phyloP scores from a whole-genome alignment of 2,888 invertebrate species.

The Heliconius cydno region DNA sequence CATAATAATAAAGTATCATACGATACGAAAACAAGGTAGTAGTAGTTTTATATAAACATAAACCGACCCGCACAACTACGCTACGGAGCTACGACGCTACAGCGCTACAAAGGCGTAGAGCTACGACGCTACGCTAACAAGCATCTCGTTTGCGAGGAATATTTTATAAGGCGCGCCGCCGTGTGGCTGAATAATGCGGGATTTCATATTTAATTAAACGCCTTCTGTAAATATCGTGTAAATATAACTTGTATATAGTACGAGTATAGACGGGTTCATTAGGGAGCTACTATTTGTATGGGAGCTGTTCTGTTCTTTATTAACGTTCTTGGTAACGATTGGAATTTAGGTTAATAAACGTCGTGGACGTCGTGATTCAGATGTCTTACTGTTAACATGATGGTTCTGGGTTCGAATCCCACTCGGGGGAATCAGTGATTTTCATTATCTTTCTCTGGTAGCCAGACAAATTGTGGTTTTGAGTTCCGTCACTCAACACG shows the following conservation, averaged over 20 bases:
- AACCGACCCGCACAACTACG: background rate
- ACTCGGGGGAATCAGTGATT: background rate
- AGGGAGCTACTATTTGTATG: background rate
- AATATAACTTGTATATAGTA: slow-evolving; percentile 8
- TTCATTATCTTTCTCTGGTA: background rate
- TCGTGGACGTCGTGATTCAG: no score
- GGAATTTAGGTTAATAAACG: background rate
- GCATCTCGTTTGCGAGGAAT: slow-evolving; percentile 26
- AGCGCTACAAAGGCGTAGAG: slow-evolving; percentile 26
- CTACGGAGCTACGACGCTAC: slow-evolving; percentile 16
- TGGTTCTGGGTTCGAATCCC: background rate
- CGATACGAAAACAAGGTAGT: background rate
- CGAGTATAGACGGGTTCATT: slow-evolving; percentile 6
- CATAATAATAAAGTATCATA: background rate
- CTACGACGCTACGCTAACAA: slow-evolving; percentile 26
- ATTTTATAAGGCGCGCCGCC: slow-evolving; percentile 20
- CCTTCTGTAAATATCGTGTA: slow-evolving; percentile 18
- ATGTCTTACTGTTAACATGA: background rate
- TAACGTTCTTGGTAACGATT: background rate
- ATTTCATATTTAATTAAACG: slow-evolving; percentile 33
- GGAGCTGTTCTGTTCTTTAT: background rate
- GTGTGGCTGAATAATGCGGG: slow-evolving; percentile 33
- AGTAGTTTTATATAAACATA: slow-evolving; percentile 4
- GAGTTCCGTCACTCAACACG: no score
- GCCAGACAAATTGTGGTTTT: background rate